A percentile compares a stretch with the other conserved stretches of the same genome.
These are phyloP conservation scores for Pseudomyrmex cubaensis DNA, from an alignment of 1,140 invertebrate species.

Conservation along the genomic window DNA sequence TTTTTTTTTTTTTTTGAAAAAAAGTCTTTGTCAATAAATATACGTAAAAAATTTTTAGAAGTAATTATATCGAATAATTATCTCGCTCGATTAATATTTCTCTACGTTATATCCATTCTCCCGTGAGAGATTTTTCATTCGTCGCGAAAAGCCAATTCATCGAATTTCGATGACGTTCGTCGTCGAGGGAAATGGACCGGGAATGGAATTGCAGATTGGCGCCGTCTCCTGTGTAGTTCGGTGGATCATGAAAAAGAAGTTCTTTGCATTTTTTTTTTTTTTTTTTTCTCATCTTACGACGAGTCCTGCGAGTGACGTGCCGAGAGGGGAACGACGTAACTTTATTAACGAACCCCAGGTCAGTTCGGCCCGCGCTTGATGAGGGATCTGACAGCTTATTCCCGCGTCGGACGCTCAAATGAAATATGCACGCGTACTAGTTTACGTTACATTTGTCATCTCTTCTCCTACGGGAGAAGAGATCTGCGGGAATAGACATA, in stretches of 20 bases:
- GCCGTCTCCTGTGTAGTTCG: conserved; percentile 26
- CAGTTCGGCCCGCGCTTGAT: conserved; percentile 45
- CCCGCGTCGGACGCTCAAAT: conserved; percentile 5
- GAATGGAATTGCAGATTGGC: conserved; percentile 40
- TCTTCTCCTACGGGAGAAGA: neutral
- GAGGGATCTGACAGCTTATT: conserved; percentile 40
- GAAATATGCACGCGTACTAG: conserved; percentile 34
- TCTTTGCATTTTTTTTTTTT: conserved; percentile 30
- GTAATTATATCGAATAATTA: too few species aligned
- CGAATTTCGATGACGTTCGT: conserved; percentile 62
- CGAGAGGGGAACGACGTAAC: conserved; percentile 65
- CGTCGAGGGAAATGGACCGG: neutral
- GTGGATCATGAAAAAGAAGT: neutral
- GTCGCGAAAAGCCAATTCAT: conserved; percentile 1
- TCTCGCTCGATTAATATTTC: neutral
- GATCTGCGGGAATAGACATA: neutral
- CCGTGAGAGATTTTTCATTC: neutral
- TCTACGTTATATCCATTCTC: neutral
- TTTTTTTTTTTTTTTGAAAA: neutral
- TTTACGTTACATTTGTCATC: conserved; percentile 22
- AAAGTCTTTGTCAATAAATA: too few species aligned
- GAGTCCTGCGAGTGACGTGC: conserved; percentile 35
- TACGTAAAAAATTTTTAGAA: too few species aligned
- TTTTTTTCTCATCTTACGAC: conserved; percentile 39
- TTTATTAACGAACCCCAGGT: conserved; percentile 75